Evolutionary conservation across 2,113 vertebrate genomes (phyloP).

Genomic region (Plectropomus leopardus): DNA sequence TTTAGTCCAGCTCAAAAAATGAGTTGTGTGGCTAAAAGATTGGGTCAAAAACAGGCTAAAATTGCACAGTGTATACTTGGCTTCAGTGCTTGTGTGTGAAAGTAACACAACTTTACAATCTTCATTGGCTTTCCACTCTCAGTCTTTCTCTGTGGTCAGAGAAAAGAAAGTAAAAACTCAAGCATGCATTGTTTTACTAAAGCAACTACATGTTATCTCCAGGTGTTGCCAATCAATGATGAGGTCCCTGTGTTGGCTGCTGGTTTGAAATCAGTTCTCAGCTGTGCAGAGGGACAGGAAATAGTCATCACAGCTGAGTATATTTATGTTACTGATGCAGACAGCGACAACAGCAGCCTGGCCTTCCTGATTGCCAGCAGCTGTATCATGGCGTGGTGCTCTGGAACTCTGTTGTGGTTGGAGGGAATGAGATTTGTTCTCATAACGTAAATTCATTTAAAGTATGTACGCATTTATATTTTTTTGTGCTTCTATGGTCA

Average conservation of each 20-base stretch:
- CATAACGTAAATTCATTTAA: too few species aligned
- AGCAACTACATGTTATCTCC: slow-evolving; percentile 1
- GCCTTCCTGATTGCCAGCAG: slow-evolving; percentile 85
- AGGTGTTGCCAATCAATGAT: slow-evolving; percentile 93
- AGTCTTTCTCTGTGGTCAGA: not conserved
- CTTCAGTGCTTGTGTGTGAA: too few species aligned
- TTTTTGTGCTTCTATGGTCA: too few species aligned
- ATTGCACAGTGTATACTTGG: too few species aligned
- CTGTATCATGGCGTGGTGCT: slow-evolving; percentile 88
- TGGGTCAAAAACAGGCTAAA: too few species aligned
- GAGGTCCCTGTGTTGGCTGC: slow-evolving; percentile 88
- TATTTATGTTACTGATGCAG: slow-evolving; percentile 89
- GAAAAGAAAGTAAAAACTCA: not conserved
- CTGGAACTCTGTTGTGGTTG: slow-evolving; percentile 80
- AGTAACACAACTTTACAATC: too few species aligned
- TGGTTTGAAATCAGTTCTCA: slow-evolving; percentile 85
- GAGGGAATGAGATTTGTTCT: too few species aligned
- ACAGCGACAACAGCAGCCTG: slow-evolving; percentile 89
- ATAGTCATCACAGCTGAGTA: slow-evolving; percentile 88
- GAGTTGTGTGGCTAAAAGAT: too few species aligned
- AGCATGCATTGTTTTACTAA: not conserved
- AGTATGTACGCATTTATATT: too few species aligned
- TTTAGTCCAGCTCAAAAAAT: too few species aligned
- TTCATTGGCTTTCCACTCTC: not conserved
- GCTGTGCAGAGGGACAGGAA: slow-evolving; percentile 90